Base-by-base conservation (phyloP, 2,888 invertebrate genomes). In the Cancer borealis region DNA sequence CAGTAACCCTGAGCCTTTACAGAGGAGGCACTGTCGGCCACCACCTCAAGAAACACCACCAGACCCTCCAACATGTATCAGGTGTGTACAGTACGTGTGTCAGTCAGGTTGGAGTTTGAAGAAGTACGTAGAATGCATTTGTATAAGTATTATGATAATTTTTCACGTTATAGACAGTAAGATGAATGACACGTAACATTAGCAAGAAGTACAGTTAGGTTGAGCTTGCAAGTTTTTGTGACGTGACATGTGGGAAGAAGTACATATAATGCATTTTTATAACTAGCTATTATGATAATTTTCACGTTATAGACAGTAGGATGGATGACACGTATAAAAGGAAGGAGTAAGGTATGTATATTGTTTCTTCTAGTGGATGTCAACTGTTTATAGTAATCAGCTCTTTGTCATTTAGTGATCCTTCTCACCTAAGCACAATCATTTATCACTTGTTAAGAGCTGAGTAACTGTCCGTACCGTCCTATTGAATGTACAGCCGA, bases 21-120 rank as follows among this genome's bases (percentile, higher is more conserved):
- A 84, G 84, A 84, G 84, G 84, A 30, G 84, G 84, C n/a, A n/a
- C 39, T 84, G 84, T 84, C 12, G 84, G 84, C 39, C 84, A 84
- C 84, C 84, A 39, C 3, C 84, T 84, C 39, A 84, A 39, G 84
- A 84, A 84, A 39, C 17, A 84, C 84, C 84, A 84, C 39, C 17
- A 84, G 84, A 14, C 39, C 39, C 39, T 3, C 0, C 30, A 84
- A 2, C 84, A 30, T 10, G 39, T 14, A 30, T 39, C 84, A 84
- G 84, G 84, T 84, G 39, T 84, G 84, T 84, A 84, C 39, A 30
- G 39, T 39, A 39, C 10, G 26, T 26, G 8, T 73, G 8, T 73
- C 21, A 60, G 60, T 60, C 60, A 60, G 60, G 60, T 60, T 60
- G 60, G 21, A 4, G 21, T 60, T 60, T 0, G 17, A 21, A 60